Conservation (phyloP, 2,888 invertebrate species). For the Endomychus coccineus region DNA sequence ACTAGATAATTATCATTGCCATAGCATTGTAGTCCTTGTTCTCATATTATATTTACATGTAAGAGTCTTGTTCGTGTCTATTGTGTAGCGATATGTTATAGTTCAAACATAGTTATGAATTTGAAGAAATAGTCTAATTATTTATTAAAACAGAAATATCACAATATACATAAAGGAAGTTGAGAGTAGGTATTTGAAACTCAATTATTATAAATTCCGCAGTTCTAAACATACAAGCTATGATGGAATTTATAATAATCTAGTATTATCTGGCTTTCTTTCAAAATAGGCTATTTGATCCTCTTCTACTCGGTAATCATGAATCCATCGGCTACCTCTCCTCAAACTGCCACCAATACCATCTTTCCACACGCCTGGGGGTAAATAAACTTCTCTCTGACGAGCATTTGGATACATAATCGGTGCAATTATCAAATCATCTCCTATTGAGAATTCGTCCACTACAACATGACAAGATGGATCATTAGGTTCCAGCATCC, state of each 20-base stretch:
- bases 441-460: conserved; percentile 86
- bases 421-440: conserved; percentile 86
- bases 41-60: no score
- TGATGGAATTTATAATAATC: no score
- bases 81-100: no score
- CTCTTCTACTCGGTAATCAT: conserved; percentile 73
- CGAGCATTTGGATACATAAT: conserved; percentile 63
- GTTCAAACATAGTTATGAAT: no score
- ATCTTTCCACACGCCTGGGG: conserved; percentile 89
- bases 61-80: no score
- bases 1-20: no score
- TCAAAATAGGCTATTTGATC: conserved; percentile 78
- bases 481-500: conserved; percentile 82
- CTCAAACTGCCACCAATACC: conserved; percentile 79
- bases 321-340: conserved; percentile 87
- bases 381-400: conserved; percentile 77
- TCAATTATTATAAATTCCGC: no score
- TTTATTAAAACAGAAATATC: conserved; percentile 68
- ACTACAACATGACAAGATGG: conserved; percentile 65
- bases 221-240: no score
- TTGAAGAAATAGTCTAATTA: no score
- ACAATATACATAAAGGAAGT: no score
- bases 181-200: no score
- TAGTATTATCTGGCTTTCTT: conserved; percentile 75
- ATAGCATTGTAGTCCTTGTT: no score